A percentile compares a stretch with the other conserved stretches of the same genome.
Conservation (phyloP, 2,797 vertebrate species). For the Malurus leucopterus region DNA sequence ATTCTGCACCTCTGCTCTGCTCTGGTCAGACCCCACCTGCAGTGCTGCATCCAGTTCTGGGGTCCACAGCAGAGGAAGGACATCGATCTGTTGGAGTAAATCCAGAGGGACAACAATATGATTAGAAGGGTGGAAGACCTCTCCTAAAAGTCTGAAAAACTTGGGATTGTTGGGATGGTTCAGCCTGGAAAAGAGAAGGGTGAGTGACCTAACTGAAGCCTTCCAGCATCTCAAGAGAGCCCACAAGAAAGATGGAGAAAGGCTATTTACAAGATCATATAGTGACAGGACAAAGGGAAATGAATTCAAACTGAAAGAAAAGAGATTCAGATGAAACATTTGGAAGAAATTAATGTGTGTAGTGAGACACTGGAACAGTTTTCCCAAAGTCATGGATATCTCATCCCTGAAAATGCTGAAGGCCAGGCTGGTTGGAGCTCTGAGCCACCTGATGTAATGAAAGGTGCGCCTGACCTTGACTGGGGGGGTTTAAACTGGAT, state of each 20-base stretch:
- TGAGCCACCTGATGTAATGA: not conserved
- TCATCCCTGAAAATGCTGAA: not conserved
- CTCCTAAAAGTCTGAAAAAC: not conserved
- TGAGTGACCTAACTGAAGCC: not conserved
- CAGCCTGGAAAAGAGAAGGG: not conserved
- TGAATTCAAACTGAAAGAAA: not conserved
- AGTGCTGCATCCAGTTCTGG: not conserved
- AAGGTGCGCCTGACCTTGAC: not conserved
- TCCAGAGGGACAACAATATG: not conserved
- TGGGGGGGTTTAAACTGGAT: not conserved
- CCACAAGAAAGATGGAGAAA: not conserved
- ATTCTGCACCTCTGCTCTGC: not conserved
- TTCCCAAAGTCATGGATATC: not conserved
- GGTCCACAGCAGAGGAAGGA: too few relatives aligned
- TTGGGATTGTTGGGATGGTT: not conserved
- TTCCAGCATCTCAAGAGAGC: not conserved
- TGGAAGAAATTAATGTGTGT: not conserved
- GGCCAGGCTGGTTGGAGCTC: not conserved
- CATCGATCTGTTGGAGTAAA: accelerated
- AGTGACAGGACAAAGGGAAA: not conserved
- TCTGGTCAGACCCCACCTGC: not conserved
- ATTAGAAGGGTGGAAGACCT: not conserved
- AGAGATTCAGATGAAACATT: not conserved
- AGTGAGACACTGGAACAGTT: not conserved
- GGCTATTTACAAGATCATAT: not conserved